Base-by-base conservation (phyloP, 37 sponge, comb jelly and placozoan species). In the Oscarella lobularis region DNA sequence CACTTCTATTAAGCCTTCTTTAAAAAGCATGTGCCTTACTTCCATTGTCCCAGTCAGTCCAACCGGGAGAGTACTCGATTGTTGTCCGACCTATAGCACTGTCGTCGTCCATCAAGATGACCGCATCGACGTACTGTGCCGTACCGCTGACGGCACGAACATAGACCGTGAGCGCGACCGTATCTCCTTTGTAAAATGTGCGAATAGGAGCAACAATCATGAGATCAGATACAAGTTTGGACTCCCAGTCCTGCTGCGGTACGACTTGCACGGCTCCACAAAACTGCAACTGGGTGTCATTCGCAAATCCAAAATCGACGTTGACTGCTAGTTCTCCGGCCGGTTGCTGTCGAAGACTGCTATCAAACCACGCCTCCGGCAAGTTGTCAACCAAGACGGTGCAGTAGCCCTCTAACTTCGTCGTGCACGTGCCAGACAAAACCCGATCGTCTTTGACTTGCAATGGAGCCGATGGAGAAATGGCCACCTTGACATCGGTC, bases 231-330 rank as follows among this genome's bases (percentile, higher is more conserved):
- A 48, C 60, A 48, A 48, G 60, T 48, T 48, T 48, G 14, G 9
- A 27, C 60, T 48, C 60, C 60, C 60, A 48, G 60, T 48, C 60
- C 20, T 48, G 60, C 60, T 48, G 60, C 20, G 60, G 60, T 48
- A 48, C 60, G 60, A 48, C 60, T 48, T 48, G 60, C 9, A 48
- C 60, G 20, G 14, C 14, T 27, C 60, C 60, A 48, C 60, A 48
- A 9, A 20, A 27, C 9, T 9, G 20, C 60, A 48, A 27, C 9
- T 9, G 14, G 9, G 60, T 48, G 9, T 48, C 14, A 48, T 9
- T 27, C 9, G 14, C 20, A 20, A 48, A 48, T 27, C 60, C 60
- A 20, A 48, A 48, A 27, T 48, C 20, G 60, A 48, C 60, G 20
- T 27, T 20, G 20, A 48, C 60, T 9, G 9, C 14, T 9, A 48